Conservation (phyloP, 92 coral and sea anemone species). For the Meandrina meandrites region DNA sequence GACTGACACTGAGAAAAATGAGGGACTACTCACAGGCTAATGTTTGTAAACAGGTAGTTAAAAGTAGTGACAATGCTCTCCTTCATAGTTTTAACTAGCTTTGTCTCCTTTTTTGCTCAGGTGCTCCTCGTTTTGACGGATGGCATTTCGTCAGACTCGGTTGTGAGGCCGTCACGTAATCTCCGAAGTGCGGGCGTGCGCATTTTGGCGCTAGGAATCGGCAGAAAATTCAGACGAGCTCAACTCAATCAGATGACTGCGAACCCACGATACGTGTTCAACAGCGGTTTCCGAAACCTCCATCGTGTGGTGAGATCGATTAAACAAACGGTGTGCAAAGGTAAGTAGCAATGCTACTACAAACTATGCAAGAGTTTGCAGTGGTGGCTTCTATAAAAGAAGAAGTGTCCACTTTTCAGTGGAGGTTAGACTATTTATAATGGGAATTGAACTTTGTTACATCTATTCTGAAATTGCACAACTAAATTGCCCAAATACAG, state of each 20-base stretch:
- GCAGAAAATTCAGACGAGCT: conserved; percentile 42
- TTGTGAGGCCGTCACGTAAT: conserved; percentile 44
- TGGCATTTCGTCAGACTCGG: conserved; percentile 76
- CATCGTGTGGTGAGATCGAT: conserved; percentile 52
- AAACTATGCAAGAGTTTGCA: background rate
- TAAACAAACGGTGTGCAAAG: conserved; percentile 72
- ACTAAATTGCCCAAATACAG: too few species aligned
- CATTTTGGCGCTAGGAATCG: conserved; percentile 69
- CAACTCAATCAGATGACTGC: conserved; percentile 72
- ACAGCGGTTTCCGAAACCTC: conserved; percentile 65
- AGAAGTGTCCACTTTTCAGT: too few species aligned
- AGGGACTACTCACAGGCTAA: too few species aligned
- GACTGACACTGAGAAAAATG: too few species aligned
- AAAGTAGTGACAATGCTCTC: background rate
- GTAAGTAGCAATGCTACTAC: conserved; percentile 7
- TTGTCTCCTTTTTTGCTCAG: background rate
- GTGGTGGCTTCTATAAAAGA: background rate
- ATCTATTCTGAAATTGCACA: too few species aligned
- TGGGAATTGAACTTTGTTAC: too few species aligned
- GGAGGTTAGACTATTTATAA: too few species aligned
- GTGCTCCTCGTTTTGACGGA: conserved; percentile 81
- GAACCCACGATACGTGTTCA: conserved; percentile 62
- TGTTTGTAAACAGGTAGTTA: background rate
- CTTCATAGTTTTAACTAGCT: background rate
- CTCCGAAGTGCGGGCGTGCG: conserved; percentile 66